Base-by-base conservation (phyloP, 2,888 invertebrate species). In the Ischnura elegans region DNA sequence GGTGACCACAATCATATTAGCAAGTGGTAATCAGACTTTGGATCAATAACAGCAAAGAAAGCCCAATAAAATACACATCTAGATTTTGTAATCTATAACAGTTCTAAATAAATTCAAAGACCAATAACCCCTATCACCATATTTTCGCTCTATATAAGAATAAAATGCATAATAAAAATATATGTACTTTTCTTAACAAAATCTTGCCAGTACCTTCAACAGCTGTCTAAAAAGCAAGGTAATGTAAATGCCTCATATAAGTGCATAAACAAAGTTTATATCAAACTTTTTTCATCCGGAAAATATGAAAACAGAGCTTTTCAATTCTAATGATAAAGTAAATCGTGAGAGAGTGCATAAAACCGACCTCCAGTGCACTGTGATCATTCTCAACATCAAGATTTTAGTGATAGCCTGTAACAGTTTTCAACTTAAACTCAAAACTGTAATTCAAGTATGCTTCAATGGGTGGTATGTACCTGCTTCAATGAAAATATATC, bases 91-190 rank as follows among this genome's bases (percentile, higher is more conserved):
- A n/a, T 61, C 8, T n/a, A 61, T 8, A 29, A 76, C 76, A 76
- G 36, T 76, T 36, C 36, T 76, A 36, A 76, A 76, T 76, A 16
- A 36, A 76, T 36, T 29, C 36, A 36, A 36, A 76, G 36, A 76
- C 29, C 29, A 76, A 76, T 19, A 76, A 76, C 76, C 76, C 29
- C 36, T 36, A 16, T 76, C 76, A 76, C 76, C 76, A 76, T 76
- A 76, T 76, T 36, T 29, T 10, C 36, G 16, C 25, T 76, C 16
- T 36, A 76, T 76, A 36, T 36, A 76, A 76, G 76, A 76, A 76
- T 76, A 76, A 76, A 36, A 8, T 76, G 76, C 13, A 16, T 76
- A 76, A 36, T 76, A 76, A 76, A 76, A 76, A 76, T 76, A 76
- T 76, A 76, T 36, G n/a, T n/a, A n/a, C 10, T 16, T 76, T 25